These are phyloP conservation scores for Dynastes hyllus DNA, from an alignment of 2,888 invertebrate species.

Conservation along the genomic window DNA sequence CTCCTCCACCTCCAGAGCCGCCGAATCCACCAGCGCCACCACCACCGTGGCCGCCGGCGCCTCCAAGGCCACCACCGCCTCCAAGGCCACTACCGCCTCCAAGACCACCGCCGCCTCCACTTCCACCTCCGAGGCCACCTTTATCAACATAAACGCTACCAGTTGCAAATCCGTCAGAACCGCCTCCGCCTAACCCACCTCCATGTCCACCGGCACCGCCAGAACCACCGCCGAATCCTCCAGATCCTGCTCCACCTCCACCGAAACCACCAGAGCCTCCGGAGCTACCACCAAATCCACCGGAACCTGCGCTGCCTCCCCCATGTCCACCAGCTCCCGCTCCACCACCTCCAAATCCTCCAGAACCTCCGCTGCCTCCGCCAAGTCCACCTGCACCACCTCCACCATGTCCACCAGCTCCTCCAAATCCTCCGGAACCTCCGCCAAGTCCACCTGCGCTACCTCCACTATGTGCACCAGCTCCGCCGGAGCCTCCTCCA, in stretches of 20 bases:
- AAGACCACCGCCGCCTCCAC: conserved; percentile 26
- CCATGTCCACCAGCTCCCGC: conserved; percentile 8
- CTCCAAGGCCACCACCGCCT: conserved; percentile 38
- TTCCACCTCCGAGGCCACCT: conserved; percentile 50
- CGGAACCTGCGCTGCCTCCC: conserved; percentile 61
- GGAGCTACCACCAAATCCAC: conserved; percentile 69
- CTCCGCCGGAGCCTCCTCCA: conserved; percentile 64
- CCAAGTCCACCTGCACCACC: conserved; percentile 53
- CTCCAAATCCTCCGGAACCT: conserved; percentile 53
- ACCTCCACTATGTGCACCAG: conserved; percentile 60
- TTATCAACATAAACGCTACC: conserved; percentile 48
- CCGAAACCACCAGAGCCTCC: conserved; percentile 70
- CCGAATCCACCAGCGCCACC: conserved; percentile 48
- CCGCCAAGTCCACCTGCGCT: conserved; percentile 53
- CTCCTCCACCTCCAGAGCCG: conserved; percentile 39
- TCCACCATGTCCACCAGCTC: conserved; percentile 64
- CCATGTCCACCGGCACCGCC: conserved; percentile 51
- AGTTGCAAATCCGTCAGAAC: conserved; percentile 41
- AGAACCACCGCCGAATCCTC: conserved; percentile 35
- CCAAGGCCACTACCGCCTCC: conserved; percentile 31
- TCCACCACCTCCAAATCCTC: conserved; percentile 18
- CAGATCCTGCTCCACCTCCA: conserved; percentile 54
- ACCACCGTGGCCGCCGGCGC: conserved; percentile 32
- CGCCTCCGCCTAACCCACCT: conserved; percentile 11
- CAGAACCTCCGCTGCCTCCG: conserved; percentile 8